phyloP scores from a whole-genome alignment of 2,113 vertebrate species.

The Pomatostomus ruficeps region DNA sequence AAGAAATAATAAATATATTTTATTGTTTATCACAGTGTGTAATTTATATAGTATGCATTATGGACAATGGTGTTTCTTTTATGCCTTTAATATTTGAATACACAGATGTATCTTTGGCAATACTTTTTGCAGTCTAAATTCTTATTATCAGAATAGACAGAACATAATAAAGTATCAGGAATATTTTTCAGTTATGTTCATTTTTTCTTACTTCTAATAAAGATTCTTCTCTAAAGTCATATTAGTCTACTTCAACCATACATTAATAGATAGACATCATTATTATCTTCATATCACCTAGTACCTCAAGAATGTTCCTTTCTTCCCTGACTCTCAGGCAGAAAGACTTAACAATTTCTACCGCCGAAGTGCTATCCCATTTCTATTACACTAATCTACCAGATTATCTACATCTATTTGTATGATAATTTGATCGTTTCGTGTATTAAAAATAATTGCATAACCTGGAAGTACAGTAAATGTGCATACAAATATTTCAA shows the following conservation, averaged over 20 bases:
- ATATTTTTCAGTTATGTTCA: not conserved
- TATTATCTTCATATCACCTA: not conserved
- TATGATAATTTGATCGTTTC: not conserved
- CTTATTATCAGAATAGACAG: not conserved
- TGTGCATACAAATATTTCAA: not conserved
- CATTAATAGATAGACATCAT: not conserved
- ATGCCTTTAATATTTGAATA: not conserved
- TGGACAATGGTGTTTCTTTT: not conserved
- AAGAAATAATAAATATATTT: not conserved
- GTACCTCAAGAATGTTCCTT: not conserved
- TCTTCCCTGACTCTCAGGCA: not conserved
- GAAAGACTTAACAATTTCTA: not conserved
- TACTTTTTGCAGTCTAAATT: not conserved
- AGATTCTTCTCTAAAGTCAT: not conserved
- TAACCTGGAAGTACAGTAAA: not conserved
- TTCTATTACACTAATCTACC: not conserved
- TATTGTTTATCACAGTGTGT: not conserved
- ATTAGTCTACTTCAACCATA: not conserved
- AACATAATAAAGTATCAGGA: not conserved
- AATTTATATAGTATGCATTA: not conserved
- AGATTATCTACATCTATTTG: not conserved
- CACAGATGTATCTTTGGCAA: not conserved
- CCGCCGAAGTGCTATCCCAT: not conserved
- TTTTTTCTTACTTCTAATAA: not conserved
- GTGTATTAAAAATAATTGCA: not conserved